phyloP scores from a whole-genome alignment of 2,888 invertebrate species.

The Lasioglossum villosulum region DNA sequence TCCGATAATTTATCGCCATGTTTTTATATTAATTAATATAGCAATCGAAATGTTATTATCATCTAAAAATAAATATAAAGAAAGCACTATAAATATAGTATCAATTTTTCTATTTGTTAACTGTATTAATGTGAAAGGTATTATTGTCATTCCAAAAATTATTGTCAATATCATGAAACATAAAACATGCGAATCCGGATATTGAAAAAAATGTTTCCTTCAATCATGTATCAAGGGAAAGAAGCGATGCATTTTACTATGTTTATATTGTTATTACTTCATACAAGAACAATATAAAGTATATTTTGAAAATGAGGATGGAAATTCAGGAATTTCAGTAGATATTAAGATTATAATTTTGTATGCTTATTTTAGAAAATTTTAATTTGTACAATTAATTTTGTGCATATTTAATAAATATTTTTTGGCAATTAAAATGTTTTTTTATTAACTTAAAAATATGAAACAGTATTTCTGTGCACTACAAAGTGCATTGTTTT shows the following conservation, averaged over 20 bases:
- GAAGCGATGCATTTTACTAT: conserved; percentile 28
- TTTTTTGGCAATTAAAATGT: conserved; percentile 4
- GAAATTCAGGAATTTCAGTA: conserved; percentile 21
- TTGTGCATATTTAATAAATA: conserved; percentile 42
- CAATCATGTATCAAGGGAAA: conserved; percentile 9
- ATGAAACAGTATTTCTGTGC: background rate
- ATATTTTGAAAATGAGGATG: conserved; percentile 35
- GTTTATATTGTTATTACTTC: conserved; percentile 32
- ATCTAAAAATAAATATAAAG: conserved; percentile 21
- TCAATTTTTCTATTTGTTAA: conserved; percentile 29
- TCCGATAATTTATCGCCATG: conserved; percentile 83
- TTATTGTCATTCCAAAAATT: conserved; percentile 56
- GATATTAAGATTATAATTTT: conserved; percentile 27
- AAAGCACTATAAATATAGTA: conserved; percentile 27
- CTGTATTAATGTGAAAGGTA: conserved; percentile 32
- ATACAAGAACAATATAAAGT: conserved; percentile 34
- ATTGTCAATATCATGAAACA: conserved; percentile 51
- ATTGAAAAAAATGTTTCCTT: conserved; percentile 22
- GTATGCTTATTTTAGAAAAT: conserved; percentile 25
- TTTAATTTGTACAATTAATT: conserved; percentile 42
- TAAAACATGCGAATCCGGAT: conserved; percentile 1
- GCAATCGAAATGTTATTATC: conserved; percentile 16
- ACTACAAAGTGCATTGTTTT: background rate
- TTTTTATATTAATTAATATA: conserved; percentile 14
- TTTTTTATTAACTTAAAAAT: background rate